phyloP scores from a whole-genome alignment of 2,888 invertebrate species.

The Cheilosia grossa region DNA sequence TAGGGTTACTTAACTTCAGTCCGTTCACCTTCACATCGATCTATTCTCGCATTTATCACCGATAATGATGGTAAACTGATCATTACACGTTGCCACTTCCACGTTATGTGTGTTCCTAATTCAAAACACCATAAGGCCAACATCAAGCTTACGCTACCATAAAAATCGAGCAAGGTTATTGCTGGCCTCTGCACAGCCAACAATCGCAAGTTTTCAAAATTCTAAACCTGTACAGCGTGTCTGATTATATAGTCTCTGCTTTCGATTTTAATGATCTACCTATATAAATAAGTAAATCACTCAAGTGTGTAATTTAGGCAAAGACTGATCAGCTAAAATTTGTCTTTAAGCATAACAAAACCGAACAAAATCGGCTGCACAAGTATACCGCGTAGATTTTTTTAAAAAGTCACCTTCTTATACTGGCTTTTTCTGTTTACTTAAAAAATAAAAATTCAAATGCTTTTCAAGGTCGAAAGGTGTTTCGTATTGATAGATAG shows the following conservation, averaged over 20 bases:
- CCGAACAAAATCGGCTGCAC: no score
- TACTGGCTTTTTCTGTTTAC: neutral
- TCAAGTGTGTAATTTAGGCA: constrained; percentile 6
- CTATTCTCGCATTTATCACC: neutral
- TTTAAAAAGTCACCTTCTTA: no score
- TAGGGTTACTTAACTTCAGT: no score
- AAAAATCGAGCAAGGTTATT: constrained; percentile 5
- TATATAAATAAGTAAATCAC: constrained; percentile 14
- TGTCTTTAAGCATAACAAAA: no score
- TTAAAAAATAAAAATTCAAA: neutral
- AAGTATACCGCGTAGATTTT: no score
- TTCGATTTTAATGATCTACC: constrained; percentile 31
- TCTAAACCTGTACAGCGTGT: neutral
- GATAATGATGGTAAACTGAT: constrained; percentile 3
- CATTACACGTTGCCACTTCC: constrained; percentile 3
- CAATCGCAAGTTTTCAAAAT: neutral
- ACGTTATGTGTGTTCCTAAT: neutral
- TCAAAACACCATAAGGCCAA: constrained; percentile 9
- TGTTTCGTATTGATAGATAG: neutral
- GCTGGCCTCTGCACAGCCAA: neutral
- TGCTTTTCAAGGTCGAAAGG: constrained; percentile 1
- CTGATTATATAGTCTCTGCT: neutral
- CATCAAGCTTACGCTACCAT: constrained; percentile 5
- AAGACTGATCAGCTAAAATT: neutral
- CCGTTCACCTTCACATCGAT: neutral